Percentiles rank a stretch among this genome's conserved stretches.
phyloP scores from a whole-genome alignment of 1,140 invertebrate species.

The Drosophila sp. region DNA sequence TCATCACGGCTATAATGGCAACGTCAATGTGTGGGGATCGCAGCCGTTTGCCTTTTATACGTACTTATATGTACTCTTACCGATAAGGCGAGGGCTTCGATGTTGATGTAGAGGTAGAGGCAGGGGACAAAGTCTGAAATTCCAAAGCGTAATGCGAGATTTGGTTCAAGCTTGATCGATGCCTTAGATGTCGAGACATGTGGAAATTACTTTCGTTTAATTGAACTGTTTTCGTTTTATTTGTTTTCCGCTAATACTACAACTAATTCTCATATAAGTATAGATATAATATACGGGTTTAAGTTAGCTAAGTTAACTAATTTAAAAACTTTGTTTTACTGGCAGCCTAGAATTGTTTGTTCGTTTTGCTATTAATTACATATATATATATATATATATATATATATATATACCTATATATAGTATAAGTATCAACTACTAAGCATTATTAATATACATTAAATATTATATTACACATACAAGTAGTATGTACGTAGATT shows the following conservation, averaged over 20 bases:
- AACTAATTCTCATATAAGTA: constrained; percentile 26
- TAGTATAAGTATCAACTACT: constrained; percentile 27
- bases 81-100: constrained; percentile 39
- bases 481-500: constrained; percentile 19
- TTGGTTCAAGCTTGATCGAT: constrained; percentile 8
- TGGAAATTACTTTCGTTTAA: constrained; percentile 15
- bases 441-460: constrained; percentile 42
- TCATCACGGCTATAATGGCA: constrained; percentile 4
- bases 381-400: constrained; percentile 37
- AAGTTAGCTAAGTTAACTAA: constrained; percentile 39
- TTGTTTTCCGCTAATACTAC: constrained; percentile 33
- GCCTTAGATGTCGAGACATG: constrained; percentile 7
- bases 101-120: neutral
- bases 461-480: constrained; percentile 21
- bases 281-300: constrained; percentile 26
- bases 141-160: constrained; percentile 45
- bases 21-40: constrained; percentile 14
- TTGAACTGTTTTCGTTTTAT: constrained; percentile 53
- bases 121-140: constrained; percentile 68
- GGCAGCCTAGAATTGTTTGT: constrained; percentile 55
- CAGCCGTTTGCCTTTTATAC: neutral
- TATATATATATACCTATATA: constrained; percentile 30
- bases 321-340: constrained; percentile 70
- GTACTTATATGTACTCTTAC: neutral
- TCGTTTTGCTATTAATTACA: constrained; percentile 40